phyloP scores from a whole-genome alignment of 2,113 vertebrate species.

The Poecilia latipinna region DNA sequence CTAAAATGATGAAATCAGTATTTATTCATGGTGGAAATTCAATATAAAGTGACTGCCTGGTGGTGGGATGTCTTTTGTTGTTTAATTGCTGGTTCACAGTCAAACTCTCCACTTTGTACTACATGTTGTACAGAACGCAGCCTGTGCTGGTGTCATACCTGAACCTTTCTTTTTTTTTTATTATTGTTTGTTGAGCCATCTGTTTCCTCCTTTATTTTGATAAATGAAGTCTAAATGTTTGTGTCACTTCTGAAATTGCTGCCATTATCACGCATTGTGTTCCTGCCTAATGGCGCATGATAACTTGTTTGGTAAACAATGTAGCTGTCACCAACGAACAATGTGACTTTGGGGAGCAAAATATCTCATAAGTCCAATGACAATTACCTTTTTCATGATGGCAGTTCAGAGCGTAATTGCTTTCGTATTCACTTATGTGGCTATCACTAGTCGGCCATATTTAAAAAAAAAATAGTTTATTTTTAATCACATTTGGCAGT shows the following conservation, averaged over 20 bases:
- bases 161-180: background rate
- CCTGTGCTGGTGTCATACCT: constrained; percentile 1
- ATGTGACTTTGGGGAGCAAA: constrained; percentile 26
- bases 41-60: background rate
- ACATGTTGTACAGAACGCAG: background rate
- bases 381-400: constrained; percentile 28
- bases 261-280: constrained; percentile 46
- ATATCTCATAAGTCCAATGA: background rate
- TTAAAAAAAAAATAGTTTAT: background rate
- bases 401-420: constrained; percentile 14
- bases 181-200: constrained; percentile 6
- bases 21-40: background rate
- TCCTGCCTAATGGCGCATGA: constrained; percentile 42
- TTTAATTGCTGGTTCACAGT: background rate
- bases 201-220: constrained; percentile 44
- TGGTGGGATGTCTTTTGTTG: background rate
- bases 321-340: constrained; percentile 6
- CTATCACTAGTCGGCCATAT: background rate
- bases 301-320: constrained; percentile 36
- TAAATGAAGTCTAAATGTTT: constrained; percentile 58
- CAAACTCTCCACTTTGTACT: constrained; percentile 5
- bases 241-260: constrained; percentile 52
- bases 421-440: background rate
- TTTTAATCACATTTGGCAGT: background rate
- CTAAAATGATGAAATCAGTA: constrained; percentile 1